These are phyloP conservation scores for Pangasius sanitwongsei DNA, from an alignment of 2,797 vertebrate species.

Conservation along the genomic window DNA sequence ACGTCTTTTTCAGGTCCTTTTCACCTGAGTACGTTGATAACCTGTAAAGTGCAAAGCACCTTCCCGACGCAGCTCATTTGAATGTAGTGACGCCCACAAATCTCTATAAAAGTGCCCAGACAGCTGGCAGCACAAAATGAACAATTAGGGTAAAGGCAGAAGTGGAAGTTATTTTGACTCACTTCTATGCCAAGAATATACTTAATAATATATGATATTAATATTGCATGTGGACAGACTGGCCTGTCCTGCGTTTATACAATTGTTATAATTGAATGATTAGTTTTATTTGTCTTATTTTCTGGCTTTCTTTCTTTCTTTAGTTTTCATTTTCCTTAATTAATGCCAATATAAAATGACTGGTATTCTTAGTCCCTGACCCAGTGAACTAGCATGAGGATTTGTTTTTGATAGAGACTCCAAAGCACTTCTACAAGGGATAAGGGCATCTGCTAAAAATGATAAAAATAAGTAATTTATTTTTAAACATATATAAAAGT, in stretches of 20 bases:
- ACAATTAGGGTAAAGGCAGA: background rate
- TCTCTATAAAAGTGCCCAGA: background rate
- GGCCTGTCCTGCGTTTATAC: too few relatives aligned
- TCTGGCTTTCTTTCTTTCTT: background rate
- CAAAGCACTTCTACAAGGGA: too few relatives aligned
- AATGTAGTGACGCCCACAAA: background rate
- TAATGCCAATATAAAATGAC: background rate
- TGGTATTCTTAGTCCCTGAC: background rate
- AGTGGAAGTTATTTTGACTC: too few relatives aligned
- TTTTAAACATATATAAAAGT: too few relatives aligned
- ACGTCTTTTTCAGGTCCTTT: background rate
- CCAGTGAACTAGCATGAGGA: background rate
- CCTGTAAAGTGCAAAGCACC: too few relatives aligned
- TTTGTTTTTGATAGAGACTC: background rate
- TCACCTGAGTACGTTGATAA: background rate
- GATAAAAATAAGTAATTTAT: too few relatives aligned
- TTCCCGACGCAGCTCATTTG: too few relatives aligned
- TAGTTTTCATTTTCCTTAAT: background rate
- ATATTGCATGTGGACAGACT: too few relatives aligned
- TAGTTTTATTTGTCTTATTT: background rate
- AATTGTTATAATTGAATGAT: background rate
- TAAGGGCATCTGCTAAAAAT: too few relatives aligned
- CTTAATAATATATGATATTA: too few relatives aligned
- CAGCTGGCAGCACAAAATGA: background rate
- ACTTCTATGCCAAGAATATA: too few relatives aligned